These are phyloP conservation scores for Rhyacichthys aspro DNA, from an alignment of 2,797 vertebrate genomes.

Conservation along the genomic window DNA sequence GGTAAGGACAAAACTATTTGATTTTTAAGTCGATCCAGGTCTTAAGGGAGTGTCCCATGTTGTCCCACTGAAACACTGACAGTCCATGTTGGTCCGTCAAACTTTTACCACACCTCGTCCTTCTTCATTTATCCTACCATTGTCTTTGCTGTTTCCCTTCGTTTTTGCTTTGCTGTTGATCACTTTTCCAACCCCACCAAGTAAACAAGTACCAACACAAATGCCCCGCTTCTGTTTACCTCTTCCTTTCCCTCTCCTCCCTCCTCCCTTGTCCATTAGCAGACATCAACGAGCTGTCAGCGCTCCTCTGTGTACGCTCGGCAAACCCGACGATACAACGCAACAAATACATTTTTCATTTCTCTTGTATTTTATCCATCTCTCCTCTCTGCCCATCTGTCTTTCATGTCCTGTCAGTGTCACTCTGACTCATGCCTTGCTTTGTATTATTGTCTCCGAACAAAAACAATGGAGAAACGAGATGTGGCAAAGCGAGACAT, in stretches of 20 bases:
- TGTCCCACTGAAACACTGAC: too few relatives aligned
- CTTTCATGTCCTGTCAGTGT: slow-evolving; percentile 28
- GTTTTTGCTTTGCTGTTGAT: background rate
- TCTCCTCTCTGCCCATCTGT: slow-evolving; percentile 2
- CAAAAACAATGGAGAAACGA: slow-evolving; percentile 17
- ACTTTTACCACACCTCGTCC: too few relatives aligned
- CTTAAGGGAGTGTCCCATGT: too few relatives aligned
- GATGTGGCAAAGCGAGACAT: background rate
- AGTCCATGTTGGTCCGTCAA: too few relatives aligned
- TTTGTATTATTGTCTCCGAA: slow-evolving; percentile 16
- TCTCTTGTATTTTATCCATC: slow-evolving; percentile 1
- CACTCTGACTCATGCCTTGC: slow-evolving; percentile 25
- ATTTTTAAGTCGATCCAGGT: too few relatives aligned
- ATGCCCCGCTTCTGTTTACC: background rate
- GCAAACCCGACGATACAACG: slow-evolving; percentile 37
- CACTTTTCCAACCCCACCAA: background rate
- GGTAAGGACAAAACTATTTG: too few relatives aligned
- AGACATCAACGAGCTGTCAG: slow-evolving; percentile 21
- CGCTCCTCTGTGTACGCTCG: slow-evolving; percentile 26
- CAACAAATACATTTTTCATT: slow-evolving; percentile 35
- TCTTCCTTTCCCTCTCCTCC: background rate
- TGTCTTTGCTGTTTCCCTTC: too few relatives aligned
- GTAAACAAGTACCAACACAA: background rate
- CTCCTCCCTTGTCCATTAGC: slow-evolving; percentile 12
- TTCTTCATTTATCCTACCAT: too few relatives aligned